Conservation (phyloP, 2,888 invertebrate genomes). For the Phlogophora meticulosa region DNA sequence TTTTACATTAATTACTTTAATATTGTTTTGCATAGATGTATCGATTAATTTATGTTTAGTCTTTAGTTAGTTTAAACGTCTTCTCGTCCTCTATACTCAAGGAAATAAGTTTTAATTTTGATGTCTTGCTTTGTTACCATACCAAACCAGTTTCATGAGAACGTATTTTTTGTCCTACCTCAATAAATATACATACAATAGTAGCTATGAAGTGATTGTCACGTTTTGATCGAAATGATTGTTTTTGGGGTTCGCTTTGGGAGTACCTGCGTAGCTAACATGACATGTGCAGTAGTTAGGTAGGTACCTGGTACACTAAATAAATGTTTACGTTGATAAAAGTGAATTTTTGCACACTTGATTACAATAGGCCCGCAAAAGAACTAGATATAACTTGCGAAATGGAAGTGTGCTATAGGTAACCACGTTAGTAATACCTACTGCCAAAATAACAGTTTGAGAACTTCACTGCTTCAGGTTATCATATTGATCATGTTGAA, state of each 20-base stretch:
- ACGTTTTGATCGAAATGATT: conserved; percentile 6
- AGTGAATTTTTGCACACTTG: not conserved
- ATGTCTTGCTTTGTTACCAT: conserved; percentile 7
- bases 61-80: too few relatives aligned
- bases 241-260: conserved; percentile 25
- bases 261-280: conserved; percentile 1
- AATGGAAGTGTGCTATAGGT: too few relatives aligned
- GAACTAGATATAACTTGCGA: too few relatives aligned
- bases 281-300: not conserved
- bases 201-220: conserved; percentile 11
- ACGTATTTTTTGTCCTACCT: conserved; percentile 42
- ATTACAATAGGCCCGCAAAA: too few relatives aligned
- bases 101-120: not conserved
- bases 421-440: too few relatives aligned
- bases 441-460: too few relatives aligned
- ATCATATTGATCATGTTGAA: too few relatives aligned
- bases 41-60: too few relatives aligned
- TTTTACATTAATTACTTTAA: too few relatives aligned
- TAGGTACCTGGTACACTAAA: not conserved
- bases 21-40: too few relatives aligned
- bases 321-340: not conserved
- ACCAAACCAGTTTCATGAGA: conserved; percentile 50
- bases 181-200: conserved; percentile 23
- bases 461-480: too few relatives aligned
- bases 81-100: not conserved